Percentiles rank a stretch among this genome's conserved stretches.
Evolutionary conservation across 2,113 vertebrate species (phyloP).

Genomic region (Phasianus colchicus): DNA sequence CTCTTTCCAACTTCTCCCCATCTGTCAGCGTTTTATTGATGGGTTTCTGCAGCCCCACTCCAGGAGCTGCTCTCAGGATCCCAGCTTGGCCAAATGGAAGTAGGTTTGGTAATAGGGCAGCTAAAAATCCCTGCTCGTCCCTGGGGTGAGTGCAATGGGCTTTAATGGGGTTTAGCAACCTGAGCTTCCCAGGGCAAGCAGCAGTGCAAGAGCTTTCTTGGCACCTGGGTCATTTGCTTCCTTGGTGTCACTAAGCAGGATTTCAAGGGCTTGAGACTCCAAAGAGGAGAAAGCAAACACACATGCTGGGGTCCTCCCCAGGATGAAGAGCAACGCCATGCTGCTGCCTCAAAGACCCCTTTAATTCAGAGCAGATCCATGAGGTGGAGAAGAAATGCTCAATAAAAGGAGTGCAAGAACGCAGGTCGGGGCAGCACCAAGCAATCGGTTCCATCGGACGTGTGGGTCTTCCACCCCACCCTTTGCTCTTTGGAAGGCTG

Average conservation of each 20-base stretch:
- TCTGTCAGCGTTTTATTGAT: neutral
- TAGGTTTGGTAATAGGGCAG: neutral
- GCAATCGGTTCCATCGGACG: accelerated
- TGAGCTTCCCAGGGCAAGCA: neutral
- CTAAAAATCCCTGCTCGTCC: neutral
- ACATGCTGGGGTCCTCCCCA: accelerated
- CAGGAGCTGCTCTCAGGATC: neutral
- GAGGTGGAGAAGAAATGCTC: neutral
- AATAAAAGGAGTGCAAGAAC: slow-evolving; percentile 19
- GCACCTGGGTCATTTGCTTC: neutral
- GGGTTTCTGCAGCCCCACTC: neutral
- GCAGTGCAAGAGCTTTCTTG: neutral
- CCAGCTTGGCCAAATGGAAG: slow-evolving; percentile 31
- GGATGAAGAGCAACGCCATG: accelerated
- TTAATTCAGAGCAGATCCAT: neutral
- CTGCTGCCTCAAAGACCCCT: neutral
- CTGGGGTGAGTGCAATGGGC: neutral
- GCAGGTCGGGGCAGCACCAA: slow-evolving; percentile 34
- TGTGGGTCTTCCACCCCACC: neutral
- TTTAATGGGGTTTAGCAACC: slow-evolving; percentile 14
- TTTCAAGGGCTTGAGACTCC: neutral
- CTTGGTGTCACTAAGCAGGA: neutral
- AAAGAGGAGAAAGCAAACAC: neutral
- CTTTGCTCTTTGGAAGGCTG: accelerated
- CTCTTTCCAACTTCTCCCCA: neutral